A percentile compares a stretch with the other conserved stretches of the same genome.
phyloP scores from a whole-genome alignment of 1,140 invertebrate species.

The Babylonia areolata region DNA sequence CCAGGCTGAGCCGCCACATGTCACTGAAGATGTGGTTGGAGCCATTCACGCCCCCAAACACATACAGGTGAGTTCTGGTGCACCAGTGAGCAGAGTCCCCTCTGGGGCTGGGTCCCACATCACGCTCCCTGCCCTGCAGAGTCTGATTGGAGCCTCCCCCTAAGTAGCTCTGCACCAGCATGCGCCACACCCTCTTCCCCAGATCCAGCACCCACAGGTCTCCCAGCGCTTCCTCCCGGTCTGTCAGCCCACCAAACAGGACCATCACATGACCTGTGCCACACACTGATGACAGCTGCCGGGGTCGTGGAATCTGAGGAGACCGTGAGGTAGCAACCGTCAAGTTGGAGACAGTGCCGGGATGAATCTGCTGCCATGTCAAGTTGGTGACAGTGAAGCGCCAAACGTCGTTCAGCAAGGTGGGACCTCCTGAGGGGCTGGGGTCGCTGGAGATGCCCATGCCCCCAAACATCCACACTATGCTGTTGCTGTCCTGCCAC shows the following conservation, averaged over 20 bases:
- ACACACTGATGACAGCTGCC: constrained; percentile 54
- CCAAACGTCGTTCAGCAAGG: constrained; percentile 60
- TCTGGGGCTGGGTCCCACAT: constrained; percentile 37
- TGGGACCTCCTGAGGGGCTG: constrained; percentile 21
- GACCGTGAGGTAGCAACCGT: constrained; percentile 8
- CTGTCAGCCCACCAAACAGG: constrained; percentile 56
- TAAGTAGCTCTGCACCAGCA: background rate
- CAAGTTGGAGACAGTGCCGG: constrained; percentile 41
- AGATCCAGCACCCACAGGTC: constrained; percentile 58
- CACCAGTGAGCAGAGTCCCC: constrained; percentile 58
- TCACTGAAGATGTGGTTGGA: constrained; percentile 50
- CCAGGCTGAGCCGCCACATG: constrained; percentile 56
- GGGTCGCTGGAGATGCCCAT: constrained; percentile 33
- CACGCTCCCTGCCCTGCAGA: background rate
- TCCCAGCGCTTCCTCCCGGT: constrained; percentile 43
- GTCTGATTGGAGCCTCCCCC: background rate
- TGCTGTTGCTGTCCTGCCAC: constrained; percentile 40
- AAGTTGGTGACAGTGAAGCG: constrained; percentile 28
- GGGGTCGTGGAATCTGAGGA: constrained; percentile 36
- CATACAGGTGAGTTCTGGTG: constrained; percentile 42
- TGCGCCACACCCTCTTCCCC: constrained; percentile 46
- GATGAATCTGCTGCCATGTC: constrained; percentile 49
- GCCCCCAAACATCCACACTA: constrained; percentile 62
- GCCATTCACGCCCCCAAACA: constrained; percentile 57
- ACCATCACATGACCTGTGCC: constrained; percentile 45